phyloP scores from a whole-genome alignment of 1,140 invertebrate genomes.

The Onthophagus taurus region DNA sequence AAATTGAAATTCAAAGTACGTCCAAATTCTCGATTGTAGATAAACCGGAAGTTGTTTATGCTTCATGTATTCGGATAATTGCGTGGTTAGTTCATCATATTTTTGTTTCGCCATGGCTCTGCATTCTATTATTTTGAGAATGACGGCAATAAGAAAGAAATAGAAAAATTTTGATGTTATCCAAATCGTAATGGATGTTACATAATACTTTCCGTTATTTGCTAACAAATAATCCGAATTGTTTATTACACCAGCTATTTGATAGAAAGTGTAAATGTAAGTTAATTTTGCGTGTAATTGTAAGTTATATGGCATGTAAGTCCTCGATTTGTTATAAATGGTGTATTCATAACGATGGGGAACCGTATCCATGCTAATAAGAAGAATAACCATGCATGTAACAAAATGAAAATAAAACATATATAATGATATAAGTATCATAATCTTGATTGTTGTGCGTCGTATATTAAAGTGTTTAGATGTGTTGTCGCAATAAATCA shows the following conservation, averaged over 20 bases:
- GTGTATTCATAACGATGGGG: neutral
- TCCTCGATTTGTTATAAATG: constrained; percentile 4
- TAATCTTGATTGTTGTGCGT: neutral
- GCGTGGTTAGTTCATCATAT: constrained; percentile 20
- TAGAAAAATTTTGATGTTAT: neutral
- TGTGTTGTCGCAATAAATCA: neutral
- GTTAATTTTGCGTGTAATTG: neutral
- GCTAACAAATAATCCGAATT: neutral
- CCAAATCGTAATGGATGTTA: neutral
- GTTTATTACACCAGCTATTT: neutral
- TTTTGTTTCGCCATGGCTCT: constrained; percentile 14
- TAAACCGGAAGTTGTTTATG: constrained; percentile 20
- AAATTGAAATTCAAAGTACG: constrained; percentile 25
- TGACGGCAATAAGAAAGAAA: constrained; percentile 1
- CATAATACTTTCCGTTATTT: neutral
- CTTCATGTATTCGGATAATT: constrained; percentile 22
- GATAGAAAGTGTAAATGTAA: constrained; percentile 1
- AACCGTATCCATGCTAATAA: neutral
- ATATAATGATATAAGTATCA: no score
- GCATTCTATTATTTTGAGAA: constrained; percentile 10
- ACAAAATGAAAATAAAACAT: neutral
- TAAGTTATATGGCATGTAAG: constrained; percentile 2
- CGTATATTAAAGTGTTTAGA: neutral
- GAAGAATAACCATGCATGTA: neutral
- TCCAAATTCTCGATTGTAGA: constrained; percentile 19